Evolutionary conservation across 1,140 invertebrate genomes (phyloP), one percentile per base, ranked within the genome.

Genomic region (Elysia chlorotica): DNA sequence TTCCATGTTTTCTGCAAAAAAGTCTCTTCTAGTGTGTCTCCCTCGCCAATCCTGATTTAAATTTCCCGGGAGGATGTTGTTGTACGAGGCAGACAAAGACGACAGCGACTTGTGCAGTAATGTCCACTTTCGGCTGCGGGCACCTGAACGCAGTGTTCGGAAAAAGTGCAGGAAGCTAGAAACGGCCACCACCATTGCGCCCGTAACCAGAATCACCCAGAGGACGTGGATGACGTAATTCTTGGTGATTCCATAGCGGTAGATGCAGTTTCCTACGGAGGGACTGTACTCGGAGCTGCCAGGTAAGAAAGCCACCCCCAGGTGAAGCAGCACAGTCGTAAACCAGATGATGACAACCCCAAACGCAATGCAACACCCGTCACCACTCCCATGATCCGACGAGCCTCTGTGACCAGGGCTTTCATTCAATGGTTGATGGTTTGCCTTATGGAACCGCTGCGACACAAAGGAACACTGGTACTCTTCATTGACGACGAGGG

Each of bases 291-390:
- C 78, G 0, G 81, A 78, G 31, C 78, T 81, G 3, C 81, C 77
- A 21, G 84, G 84, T 36, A 86, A 73, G 87, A 97, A 96, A 3
- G 95, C 96, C 2, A 95, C 94, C 4, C 95, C 95, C 75, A 97
- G 90, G 87, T 97, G 96, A 82, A 96, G 94, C 14, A 95, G 95
- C 79, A 96, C 82, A 69, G 86, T 88, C 19, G 88, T 88, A 87
- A 96, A 95, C 95, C 95, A 96, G 81, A 96, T 96, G 92, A 96
- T 96, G 87, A 94, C 94, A 33, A 94, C 93, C 19, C 94, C 95
- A 87, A 96, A 97, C 30, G 95, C 90, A 5, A 96, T 93, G 86
- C 95, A 97, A 92, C 56, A 94, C 88, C 65, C 78, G 67, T 82
- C 71, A 2, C 66, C 67, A 37, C 30, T 57, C 25, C 59, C 74